A percentile compares a stretch with the other conserved stretches of the same genome.
phyloP scores from a whole-genome alignment of 2,797 vertebrate species.

The Lepilemur septentrionalis region DNA sequence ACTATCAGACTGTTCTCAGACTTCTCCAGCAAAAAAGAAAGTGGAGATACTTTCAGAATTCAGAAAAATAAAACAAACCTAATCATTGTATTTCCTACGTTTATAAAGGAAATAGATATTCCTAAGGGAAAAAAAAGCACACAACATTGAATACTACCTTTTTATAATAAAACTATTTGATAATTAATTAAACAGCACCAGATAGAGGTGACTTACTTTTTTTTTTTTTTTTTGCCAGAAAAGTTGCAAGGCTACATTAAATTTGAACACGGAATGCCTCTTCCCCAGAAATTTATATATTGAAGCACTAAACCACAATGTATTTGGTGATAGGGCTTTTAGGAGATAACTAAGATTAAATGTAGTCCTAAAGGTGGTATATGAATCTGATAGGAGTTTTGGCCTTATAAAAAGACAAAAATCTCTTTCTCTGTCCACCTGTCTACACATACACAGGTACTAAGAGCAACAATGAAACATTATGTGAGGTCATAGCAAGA shows the following conservation, averaged over 20 bases:
- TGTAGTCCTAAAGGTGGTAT: neutral
- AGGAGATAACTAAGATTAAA: neutral
- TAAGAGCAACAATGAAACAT: neutral
- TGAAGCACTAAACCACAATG: neutral
- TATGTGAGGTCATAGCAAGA: fast-evolving
- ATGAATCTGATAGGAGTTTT: neutral
- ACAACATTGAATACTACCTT: neutral
- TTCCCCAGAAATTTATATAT: neutral
- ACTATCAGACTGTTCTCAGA: neutral
- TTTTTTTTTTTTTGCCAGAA: neutral
- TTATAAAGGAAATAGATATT: neutral
- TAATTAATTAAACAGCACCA: neutral
- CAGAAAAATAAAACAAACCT: neutral
- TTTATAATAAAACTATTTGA: neutral
- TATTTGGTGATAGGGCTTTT: neutral
- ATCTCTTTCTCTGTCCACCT: neutral
- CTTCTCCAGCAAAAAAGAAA: neutral
- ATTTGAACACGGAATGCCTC: neutral
- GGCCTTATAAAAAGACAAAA: neutral
- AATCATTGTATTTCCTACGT: neutral
- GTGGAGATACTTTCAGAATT: neutral
- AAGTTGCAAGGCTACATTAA: neutral
- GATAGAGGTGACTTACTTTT: neutral
- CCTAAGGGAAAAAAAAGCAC: neutral
- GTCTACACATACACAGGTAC: neutral